Conservation (phyloP, 2,888 invertebrate species). For the Platycheirus rosarum region DNA sequence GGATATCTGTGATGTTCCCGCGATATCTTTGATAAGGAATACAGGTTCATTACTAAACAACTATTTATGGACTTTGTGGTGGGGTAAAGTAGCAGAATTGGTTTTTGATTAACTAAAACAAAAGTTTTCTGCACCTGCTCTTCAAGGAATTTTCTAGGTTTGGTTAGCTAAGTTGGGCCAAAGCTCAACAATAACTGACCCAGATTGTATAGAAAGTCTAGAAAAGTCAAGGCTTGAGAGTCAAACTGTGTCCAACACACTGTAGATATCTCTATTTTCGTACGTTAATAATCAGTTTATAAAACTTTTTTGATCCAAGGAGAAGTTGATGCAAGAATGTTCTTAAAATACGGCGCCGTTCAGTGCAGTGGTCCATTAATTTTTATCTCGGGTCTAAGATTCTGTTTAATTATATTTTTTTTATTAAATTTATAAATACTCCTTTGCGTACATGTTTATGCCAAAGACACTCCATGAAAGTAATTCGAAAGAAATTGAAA, state of each 20-base stretch:
- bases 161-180: too few species aligned
- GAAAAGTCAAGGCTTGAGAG: too few species aligned
- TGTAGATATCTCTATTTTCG: background rate
- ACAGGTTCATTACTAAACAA: constrained; percentile 42
- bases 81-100: background rate
- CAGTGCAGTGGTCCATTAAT: constrained; percentile 34
- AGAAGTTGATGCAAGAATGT: background rate
- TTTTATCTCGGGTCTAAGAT: background rate
- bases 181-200: too few species aligned
- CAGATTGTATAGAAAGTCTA: too few species aligned
- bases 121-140: too few species aligned
- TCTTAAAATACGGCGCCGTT: background rate
- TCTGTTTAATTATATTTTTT: constrained; percentile 10
- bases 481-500: constrained; percentile 59
- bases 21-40: background rate
- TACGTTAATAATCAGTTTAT: too few species aligned
- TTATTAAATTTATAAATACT: constrained; percentile 19
- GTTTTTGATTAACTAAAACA: background rate
- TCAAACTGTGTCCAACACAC: too few species aligned
- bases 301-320: too few species aligned
- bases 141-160: too few species aligned
- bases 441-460: background rate
- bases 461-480: constrained; percentile 36
- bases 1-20: background rate
- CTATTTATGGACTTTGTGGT: constrained; percentile 7